Evolutionary conservation across 64 coral and sea anemone genomes (phyloP).

Genomic region (Stylophora pistillata): DNA sequence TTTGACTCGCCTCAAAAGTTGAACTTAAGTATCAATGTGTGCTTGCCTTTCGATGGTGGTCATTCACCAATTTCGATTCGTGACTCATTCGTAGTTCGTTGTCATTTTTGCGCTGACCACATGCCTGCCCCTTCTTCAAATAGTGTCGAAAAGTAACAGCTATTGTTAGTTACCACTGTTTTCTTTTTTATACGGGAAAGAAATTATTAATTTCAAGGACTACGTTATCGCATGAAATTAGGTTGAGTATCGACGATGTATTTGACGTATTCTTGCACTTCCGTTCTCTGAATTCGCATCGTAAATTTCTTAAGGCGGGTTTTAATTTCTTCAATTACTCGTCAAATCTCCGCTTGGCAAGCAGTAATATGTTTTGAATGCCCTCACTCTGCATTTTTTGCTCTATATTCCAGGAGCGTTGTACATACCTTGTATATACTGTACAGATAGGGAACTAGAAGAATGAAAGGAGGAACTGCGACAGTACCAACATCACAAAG

Average conservation of each 20-base stretch:
- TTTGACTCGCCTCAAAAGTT: neutral
- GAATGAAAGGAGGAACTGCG: slow-evolving; percentile 82
- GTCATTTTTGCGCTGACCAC: slow-evolving; percentile 21
- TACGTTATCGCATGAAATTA: neutral
- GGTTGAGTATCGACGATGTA: neutral
- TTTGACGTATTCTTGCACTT: slow-evolving; percentile 35
- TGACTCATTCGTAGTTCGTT: slow-evolving; percentile 50
- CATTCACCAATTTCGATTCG: slow-evolving; percentile 49
- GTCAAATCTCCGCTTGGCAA: neutral
- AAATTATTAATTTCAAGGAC: neutral
- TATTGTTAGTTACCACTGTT: neutral
- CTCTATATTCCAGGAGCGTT: slow-evolving; percentile 64
- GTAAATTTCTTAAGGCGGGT: neutral
- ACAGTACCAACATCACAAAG: slow-evolving; percentile 39
- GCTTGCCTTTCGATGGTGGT: neutral
- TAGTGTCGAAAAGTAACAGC: too few species aligned
- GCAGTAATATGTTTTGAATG: neutral
- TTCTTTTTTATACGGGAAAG: neutral
- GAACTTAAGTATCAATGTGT: neutral
- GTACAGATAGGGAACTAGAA: slow-evolving; percentile 74
- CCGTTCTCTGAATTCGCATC: neutral
- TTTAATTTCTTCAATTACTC: neutral
- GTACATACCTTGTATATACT: slow-evolving; percentile 99
- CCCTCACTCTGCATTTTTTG: slow-evolving; percentile 3
- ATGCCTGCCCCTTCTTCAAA: neutral